Base-by-base conservation (phyloP, 2,797 vertebrate genomes). In the Psittacula echo region DNA sequence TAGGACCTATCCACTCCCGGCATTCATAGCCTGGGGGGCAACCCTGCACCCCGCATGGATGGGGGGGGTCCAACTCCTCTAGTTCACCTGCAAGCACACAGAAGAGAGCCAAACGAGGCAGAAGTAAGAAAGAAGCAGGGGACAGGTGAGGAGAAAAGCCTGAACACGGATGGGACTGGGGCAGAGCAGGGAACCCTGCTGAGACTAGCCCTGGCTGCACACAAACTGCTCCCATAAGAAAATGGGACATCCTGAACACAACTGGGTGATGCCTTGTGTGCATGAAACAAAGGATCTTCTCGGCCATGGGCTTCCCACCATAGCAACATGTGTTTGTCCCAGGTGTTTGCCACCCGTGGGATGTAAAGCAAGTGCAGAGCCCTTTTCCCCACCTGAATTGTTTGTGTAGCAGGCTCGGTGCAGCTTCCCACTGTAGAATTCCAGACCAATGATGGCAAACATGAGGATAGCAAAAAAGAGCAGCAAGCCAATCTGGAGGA, bases 371-470 rank as follows among this genome's bases (percentile, higher is more conserved):
- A n/a, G 13, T 7, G 39, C 85, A 66, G 13, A 71, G 56, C 23
- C 2, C 39, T 37, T 9, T 29, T 42, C 23, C 88, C 37, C 89
- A 98, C 98, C 98, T 98, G 98, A 98, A 98, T 97, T 98, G 94
- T 98, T 98, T 37, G 97, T 98, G 75, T 97, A 98, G 97, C 99
- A 99, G 74, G 98, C 99, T 56, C 96, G 97, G 97, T 99, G 99
- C 89, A 99, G 97, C 96, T 98, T 99, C 60, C 99, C 99, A 1
- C 99, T 99, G 97, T 99, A 99, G 95, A 99, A 99, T 98, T 99
- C 99, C 97, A 99, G 97, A 94, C 99, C 99, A 0, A 99, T 99
- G 97, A 99, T 99, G 61, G 99, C 99, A n/a, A 99, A 99, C 99
- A 99, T 99, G 89, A 99, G 98, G 96, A 99, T 99, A 24, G 99